Conservation (phyloP, 2,888 invertebrate genomes). For the Melitaea athalia region DNA sequence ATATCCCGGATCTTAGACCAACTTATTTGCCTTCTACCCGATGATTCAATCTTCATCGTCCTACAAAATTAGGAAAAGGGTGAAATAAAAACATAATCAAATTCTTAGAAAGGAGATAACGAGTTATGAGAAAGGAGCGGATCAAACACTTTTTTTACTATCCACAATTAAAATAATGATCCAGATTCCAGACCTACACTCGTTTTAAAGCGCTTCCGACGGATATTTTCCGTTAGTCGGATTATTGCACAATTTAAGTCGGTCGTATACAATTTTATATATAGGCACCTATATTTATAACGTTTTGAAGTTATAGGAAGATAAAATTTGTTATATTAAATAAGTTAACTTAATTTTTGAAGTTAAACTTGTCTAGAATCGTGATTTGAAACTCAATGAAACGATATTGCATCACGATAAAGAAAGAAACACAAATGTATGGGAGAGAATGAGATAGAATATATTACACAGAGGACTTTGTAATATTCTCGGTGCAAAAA, state of each 20-base stretch:
- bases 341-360: too few species aligned
- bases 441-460: too few species aligned
- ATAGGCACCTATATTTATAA: too few species aligned
- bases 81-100: constrained; percentile 18
- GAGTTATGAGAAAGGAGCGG: constrained; percentile 12
- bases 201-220: constrained; percentile 34
- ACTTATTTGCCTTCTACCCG: constrained; percentile 16
- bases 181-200: constrained; percentile 10
- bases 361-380: too few species aligned
- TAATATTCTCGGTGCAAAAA: too few species aligned
- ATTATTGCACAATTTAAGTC: constrained; percentile 31
- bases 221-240: constrained; percentile 35
- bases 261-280: constrained; percentile 17
- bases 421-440: too few species aligned
- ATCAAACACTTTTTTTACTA: constrained; percentile 9
- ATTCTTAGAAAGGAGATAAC: constrained; percentile 7
- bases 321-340: too few species aligned
- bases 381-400: too few species aligned
- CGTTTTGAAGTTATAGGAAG: not conserved
- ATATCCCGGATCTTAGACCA: too few species aligned
- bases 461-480: too few species aligned
- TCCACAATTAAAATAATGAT: constrained; percentile 2
- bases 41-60: not conserved
- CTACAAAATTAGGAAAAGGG: too few species aligned
- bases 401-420: too few species aligned